Evolutionary conservation across 64 coral and sea anemone genomes (phyloP).

Genomic region (Pocillopora damicornis): DNA sequence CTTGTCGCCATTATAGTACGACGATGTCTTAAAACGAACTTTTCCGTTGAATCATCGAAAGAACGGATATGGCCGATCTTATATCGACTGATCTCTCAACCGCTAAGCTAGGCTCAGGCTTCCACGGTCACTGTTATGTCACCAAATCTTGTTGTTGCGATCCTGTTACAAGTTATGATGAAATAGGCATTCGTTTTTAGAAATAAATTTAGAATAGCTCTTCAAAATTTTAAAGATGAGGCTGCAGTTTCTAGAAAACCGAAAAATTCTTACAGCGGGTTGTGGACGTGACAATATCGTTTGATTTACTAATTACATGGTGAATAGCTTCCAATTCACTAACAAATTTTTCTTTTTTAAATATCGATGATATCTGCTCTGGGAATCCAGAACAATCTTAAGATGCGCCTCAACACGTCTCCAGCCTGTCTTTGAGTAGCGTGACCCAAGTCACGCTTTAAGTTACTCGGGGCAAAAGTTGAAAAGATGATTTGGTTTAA

Average conservation of each 20-base stretch:
- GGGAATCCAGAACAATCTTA: neutral
- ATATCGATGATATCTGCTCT: neutral
- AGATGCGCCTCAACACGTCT: neutral
- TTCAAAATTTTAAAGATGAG: too few relatives aligned
- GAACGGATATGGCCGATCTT: neutral
- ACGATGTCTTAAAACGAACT: neutral
- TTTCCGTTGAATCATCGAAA: neutral
- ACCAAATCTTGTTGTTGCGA: too few relatives aligned
- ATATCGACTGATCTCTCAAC: neutral
- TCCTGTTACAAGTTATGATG: too few relatives aligned
- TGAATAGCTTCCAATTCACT: neutral
- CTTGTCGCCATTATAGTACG: conserved; percentile 26
- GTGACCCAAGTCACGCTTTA: neutral
- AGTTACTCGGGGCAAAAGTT: neutral
- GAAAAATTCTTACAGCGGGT: too few relatives aligned
- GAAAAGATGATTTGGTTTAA: too few relatives aligned
- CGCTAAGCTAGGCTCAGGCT: neutral
- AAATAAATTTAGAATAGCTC: too few relatives aligned
- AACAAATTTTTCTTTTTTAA: neutral
- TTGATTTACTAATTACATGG: neutral
- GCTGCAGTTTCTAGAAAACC: too few relatives aligned
- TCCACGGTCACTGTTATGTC: neutral
- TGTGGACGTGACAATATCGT: neutral
- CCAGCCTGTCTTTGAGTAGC: neutral
- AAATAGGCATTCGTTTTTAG: too few relatives aligned